These are phyloP conservation scores for Chalcis sispes DNA, from an alignment of 2,888 invertebrate species.

Conservation along the genomic window DNA sequence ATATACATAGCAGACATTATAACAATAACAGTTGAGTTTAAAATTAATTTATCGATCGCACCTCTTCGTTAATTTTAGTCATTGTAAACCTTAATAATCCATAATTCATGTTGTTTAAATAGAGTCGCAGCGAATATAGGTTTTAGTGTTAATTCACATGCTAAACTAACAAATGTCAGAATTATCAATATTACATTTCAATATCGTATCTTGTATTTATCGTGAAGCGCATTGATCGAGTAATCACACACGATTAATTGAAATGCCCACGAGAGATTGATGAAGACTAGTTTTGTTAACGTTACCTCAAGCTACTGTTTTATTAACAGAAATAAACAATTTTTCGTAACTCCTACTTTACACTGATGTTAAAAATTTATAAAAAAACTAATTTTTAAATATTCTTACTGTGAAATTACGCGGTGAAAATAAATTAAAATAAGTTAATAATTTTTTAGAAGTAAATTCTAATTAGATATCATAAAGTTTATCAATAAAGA, in stretches of 20 bases:
- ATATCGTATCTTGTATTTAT: constrained; percentile 20
- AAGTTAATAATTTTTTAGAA: no score
- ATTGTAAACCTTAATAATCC: constrained; percentile 9
- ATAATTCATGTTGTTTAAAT: constrained; percentile 35
- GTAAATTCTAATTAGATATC: no score
- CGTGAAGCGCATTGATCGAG: background rate
- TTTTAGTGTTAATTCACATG: constrained; percentile 4
- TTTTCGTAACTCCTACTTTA: no score
- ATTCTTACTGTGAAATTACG: no score
- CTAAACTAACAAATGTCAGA: background rate
- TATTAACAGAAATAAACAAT: background rate
- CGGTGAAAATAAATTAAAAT: no score
- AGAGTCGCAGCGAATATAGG: constrained; percentile 8
- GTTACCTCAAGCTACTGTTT: no score
- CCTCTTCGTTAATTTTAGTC: background rate
- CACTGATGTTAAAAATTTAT: no score
- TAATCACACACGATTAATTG: constrained; percentile 9
- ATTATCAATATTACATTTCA: constrained; percentile 46
- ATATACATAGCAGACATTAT: no score
- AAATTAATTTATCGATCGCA: background rate
- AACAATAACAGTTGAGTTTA: background rate
- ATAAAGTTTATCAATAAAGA: background rate
- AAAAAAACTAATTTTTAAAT: no score
- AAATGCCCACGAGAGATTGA: background rate
- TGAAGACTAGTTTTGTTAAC: no score